Conservation (phyloP, 2,888 invertebrate species). For the Halocaridina rubra region DNA sequence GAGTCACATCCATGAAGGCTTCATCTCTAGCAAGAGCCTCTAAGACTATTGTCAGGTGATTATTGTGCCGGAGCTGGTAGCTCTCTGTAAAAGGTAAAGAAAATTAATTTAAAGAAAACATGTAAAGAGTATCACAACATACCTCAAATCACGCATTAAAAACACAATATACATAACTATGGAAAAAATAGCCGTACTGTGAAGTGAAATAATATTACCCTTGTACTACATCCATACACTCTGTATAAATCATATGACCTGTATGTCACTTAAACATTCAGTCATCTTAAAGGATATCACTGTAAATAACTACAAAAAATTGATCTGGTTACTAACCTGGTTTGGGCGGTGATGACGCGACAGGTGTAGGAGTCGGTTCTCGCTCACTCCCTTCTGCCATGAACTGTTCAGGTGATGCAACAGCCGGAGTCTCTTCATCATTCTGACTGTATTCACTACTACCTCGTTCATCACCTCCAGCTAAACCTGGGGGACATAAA, state of each 20-base stretch:
- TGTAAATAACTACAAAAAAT: too few species aligned
- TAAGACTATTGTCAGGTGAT: conserved; percentile 60
- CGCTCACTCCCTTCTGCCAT: conserved; percentile 33
- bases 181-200: too few species aligned
- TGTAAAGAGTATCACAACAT: too few species aligned
- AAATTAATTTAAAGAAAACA: too few species aligned
- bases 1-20: conserved; percentile 62
- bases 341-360: conserved; percentile 47
- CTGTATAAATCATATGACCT: too few species aligned
- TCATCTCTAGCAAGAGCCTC: conserved; percentile 60
- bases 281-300: too few species aligned
- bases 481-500: conserved; percentile 10
- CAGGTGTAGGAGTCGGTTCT: conserved; percentile 38
- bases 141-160: too few species aligned
- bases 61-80: conserved; percentile 63
- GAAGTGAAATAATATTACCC: too few species aligned
- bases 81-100: conserved; percentile 39
- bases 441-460: conserved; percentile 19
- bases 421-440: conserved; percentile 13
- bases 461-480: background rate
- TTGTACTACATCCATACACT: too few species aligned
- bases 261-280: too few species aligned
- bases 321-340: conserved; percentile 18
- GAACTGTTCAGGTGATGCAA: conserved; percentile 34
- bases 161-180: too few species aligned